These are phyloP conservation scores for Equus przewalskii DNA, from an alignment of 2,113 vertebrate species.

Conservation along the genomic window DNA sequence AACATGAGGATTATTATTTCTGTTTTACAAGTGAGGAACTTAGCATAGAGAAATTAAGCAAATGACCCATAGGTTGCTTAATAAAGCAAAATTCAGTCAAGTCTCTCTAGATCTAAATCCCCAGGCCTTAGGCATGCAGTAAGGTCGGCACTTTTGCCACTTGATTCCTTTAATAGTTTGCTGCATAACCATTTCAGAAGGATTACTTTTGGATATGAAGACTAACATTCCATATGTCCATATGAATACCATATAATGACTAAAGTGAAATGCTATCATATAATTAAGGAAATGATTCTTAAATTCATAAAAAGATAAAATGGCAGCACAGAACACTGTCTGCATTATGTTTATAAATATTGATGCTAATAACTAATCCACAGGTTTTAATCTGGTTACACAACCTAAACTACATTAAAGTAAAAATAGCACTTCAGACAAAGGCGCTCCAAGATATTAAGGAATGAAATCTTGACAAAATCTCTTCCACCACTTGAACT, in stretches of 20 bases:
- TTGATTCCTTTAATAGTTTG: background rate
- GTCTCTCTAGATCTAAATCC: background rate
- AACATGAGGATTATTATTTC: conserved; percentile 15
- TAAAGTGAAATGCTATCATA: background rate
- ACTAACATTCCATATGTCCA: background rate
- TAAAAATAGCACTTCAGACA: background rate
- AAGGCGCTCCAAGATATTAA: background rate
- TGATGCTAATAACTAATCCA: background rate
- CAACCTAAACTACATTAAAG: background rate
- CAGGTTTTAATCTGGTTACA: conserved; percentile 11
- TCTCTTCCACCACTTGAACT: background rate
- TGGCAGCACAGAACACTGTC: background rate
- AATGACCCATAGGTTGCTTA: background rate
- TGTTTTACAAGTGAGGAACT: conserved; percentile 40
- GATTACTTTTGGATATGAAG: background rate
- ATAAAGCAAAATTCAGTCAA: background rate
- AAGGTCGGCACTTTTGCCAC: background rate
- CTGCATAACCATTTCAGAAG: conserved; percentile 7
- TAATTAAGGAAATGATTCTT: conserved; percentile 10
- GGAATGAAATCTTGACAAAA: background rate
- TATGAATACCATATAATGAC: background rate
- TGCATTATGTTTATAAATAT: background rate
- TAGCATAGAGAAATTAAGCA: conserved; percentile 37
- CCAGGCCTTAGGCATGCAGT: background rate
- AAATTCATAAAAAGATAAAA: conserved; percentile 35